These are phyloP conservation scores for Eurystomus glaucurus DNA, from an alignment of 2,797 vertebrate species.

Conservation along the genomic window DNA sequence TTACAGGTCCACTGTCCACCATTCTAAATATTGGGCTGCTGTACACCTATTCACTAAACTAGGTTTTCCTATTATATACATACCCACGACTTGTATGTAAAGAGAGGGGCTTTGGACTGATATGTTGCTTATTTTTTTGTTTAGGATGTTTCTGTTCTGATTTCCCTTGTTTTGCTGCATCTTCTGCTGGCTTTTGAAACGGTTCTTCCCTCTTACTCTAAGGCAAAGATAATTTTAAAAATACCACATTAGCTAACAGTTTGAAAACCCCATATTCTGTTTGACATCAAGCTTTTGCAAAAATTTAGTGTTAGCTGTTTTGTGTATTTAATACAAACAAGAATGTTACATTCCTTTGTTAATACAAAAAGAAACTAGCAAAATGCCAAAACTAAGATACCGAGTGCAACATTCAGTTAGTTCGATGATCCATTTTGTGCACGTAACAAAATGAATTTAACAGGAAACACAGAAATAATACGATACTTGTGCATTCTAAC, in stretches of 20 bases:
- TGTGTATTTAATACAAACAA: background rate
- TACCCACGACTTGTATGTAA: conserved; percentile 83
- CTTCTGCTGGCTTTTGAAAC: conserved; percentile 67
- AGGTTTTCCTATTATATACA: conserved; percentile 63
- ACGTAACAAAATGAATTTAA: background rate
- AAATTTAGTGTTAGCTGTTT: background rate
- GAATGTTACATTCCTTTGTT: background rate
- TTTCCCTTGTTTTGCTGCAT: conserved; percentile 75
- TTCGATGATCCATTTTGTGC: background rate
- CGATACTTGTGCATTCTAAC: background rate
- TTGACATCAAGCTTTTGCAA: background rate
- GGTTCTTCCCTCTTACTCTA: conserved; percentile 84
- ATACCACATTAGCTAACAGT: conserved; percentile 55
- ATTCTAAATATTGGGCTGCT: background rate
- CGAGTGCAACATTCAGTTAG: background rate
- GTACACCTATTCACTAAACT: conserved; percentile 24
- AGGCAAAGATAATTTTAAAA: conserved; percentile 75
- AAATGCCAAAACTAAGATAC: background rate
- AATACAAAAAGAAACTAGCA: background rate
- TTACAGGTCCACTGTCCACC: background rate
- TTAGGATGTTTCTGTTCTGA: conserved; percentile 79
- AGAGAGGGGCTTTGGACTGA: conserved; percentile 69
- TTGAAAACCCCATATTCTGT: background rate
- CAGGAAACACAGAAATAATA: background rate
- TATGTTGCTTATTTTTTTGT: conserved; percentile 77